Evolutionary conservation across 1,140 invertebrate species (phyloP).

Genomic region (Catajapyx aquilonaris): DNA sequence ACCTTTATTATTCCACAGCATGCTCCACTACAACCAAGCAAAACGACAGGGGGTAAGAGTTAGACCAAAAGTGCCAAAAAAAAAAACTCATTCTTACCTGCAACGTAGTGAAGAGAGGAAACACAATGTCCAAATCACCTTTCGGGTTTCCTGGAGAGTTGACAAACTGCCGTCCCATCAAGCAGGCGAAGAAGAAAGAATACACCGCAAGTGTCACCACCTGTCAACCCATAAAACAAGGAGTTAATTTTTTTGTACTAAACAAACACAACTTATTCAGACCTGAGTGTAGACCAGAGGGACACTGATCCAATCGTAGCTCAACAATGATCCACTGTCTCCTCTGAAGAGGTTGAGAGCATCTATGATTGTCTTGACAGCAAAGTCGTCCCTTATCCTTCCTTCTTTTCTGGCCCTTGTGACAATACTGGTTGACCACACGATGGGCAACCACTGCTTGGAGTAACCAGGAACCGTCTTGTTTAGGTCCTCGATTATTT

Average conservation of each 20-base stretch:
- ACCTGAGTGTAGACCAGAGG: conserved; percentile 86
- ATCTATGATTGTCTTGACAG: conserved; percentile 74
- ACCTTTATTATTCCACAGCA: too few relatives aligned
- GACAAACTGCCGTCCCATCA: conserved; percentile 62
- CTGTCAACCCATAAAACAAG: conserved; percentile 21
- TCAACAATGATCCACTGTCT: conserved; percentile 53
- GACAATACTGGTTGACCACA: conserved; percentile 78
- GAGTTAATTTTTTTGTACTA: conserved; percentile 4
- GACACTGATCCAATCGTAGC: conserved; percentile 79
- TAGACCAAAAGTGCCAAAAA: too few relatives aligned
- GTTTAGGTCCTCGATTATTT: conserved; percentile 55
- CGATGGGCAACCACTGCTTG: conserved; percentile 86
- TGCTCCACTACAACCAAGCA: too few relatives aligned
- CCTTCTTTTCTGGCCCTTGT: conserved; percentile 72
- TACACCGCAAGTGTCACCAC: conserved; percentile 83
- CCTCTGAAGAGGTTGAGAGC: conserved; percentile 73
- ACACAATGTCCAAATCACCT: conserved; percentile 47
- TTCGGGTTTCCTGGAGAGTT: conserved; percentile 14
- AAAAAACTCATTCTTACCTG: conserved; percentile 28
- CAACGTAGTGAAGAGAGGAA: conserved; percentile 69
- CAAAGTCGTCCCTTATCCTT: conserved; percentile 76
- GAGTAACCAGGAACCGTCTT: conserved; percentile 63
- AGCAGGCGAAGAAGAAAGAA: conserved; percentile 60
- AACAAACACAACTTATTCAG: conserved; percentile 3
- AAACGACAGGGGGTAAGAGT: too few relatives aligned